A percentile compares a stretch with the other conserved stretches of the same genome.
Conservation (phyloP, 1,140 invertebrate species). For the Nephila pilipes region DNA sequence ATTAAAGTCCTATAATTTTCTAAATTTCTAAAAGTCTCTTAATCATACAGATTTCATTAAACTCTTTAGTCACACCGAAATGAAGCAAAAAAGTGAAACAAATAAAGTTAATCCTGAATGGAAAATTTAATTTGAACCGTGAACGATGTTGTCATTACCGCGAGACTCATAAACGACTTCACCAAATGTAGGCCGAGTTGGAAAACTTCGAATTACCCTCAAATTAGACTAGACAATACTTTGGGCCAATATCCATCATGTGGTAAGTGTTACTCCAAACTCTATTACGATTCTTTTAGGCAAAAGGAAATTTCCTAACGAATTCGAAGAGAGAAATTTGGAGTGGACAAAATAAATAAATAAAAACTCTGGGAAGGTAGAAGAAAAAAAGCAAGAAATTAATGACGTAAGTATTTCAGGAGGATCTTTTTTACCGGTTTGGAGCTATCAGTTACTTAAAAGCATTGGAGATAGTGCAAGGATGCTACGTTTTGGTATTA, state of each 20-base stretch:
- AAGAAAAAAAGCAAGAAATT: not conserved
- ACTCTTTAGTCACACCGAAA: too few species aligned
- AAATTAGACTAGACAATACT: conserved; percentile 10
- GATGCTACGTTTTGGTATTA: too few species aligned
- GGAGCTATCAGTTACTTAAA: too few species aligned
- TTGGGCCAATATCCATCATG: not conserved
- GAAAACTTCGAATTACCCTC: conserved; percentile 19
- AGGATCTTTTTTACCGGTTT: not conserved
- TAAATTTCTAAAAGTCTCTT: too few species aligned
- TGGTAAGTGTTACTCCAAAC: not conserved
- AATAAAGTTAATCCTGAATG: not conserved
- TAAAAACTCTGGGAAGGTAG: not conserved
- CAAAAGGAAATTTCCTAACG: not conserved
- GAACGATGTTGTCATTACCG: not conserved
- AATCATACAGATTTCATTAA: too few species aligned
- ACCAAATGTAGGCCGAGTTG: not conserved
- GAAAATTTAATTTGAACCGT: not conserved
- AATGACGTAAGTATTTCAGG: not conserved
- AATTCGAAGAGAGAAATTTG: not conserved
- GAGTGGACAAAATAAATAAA: not conserved
- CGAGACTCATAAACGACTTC: not conserved
- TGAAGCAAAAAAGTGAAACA: not conserved
- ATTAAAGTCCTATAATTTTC: too few species aligned
- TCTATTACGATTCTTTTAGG: not conserved
- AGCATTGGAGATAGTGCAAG: too few species aligned